A percentile compares a stretch with the other conserved stretches of the same genome.
phyloP scores from a whole-genome alignment of 2,888 invertebrate genomes.

The Sesia apiformis region DNA sequence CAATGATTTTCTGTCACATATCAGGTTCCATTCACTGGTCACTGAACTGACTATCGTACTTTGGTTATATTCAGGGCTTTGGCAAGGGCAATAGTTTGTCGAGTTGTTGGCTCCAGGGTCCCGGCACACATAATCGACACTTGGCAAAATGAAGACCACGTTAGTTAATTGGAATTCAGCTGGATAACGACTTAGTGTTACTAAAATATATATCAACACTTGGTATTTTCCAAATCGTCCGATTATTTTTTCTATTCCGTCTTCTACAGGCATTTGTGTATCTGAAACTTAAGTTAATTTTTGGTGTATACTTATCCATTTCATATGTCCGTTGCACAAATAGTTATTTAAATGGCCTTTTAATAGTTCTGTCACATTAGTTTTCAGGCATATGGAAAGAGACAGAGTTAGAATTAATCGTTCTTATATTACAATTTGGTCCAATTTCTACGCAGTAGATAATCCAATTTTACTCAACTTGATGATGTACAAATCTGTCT shows the following conservation, averaged over 20 bases:
- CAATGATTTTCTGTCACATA: constrained; percentile 70
- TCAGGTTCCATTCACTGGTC: constrained; percentile 75
- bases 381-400: too few species aligned
- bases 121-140: constrained; percentile 60
- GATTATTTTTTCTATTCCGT: constrained; percentile 57
- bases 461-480: too few species aligned
- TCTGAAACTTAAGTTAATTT: neutral
- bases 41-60: constrained; percentile 71
- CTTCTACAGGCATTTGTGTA: constrained; percentile 14
- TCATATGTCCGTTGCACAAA: too few species aligned
- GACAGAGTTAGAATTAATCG: too few species aligned
- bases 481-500: too few species aligned
- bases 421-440: too few species aligned
- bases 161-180: constrained; percentile 73
- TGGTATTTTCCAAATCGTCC: constrained; percentile 74
- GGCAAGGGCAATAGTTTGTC: constrained; percentile 55
- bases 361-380: too few species aligned
- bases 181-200: constrained; percentile 68
- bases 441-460: too few species aligned
- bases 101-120: constrained; percentile 39
- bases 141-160: constrained; percentile 73
- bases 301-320: too few species aligned
- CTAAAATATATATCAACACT: constrained; percentile 58
- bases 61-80: constrained; percentile 66
- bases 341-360: too few species aligned